Percentiles rank a stretch among this genome's conserved stretches.
Conservation (phyloP, 2,888 invertebrate species). For the Lacanobia oleracea region DNA sequence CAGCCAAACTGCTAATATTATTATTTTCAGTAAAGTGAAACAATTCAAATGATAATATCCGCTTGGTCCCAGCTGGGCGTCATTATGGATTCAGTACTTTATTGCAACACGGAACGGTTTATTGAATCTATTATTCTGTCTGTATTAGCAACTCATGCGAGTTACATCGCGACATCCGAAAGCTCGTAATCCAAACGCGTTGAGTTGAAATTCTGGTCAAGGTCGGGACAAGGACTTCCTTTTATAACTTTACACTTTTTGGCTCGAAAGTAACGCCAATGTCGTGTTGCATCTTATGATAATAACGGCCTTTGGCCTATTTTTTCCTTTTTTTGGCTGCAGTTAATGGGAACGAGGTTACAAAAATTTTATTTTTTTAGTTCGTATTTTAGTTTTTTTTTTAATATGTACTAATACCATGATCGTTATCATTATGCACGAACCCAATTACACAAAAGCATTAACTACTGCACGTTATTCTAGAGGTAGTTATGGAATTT, state of each 20-base stretch:
- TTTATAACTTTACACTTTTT: slow-evolving; percentile 53
- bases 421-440: background rate
- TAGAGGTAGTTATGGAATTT: background rate
- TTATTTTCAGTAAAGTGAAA: background rate
- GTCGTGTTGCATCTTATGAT: slow-evolving; percentile 43
- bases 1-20: background rate
- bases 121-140: slow-evolving; percentile 35
- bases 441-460: background rate
- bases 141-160: slow-evolving; percentile 40
- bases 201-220: slow-evolving; percentile 61
- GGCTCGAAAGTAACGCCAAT: slow-evolving; percentile 41
- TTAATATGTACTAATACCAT: background rate
- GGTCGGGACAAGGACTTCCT: slow-evolving; percentile 63
- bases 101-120: slow-evolving; percentile 23
- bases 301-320: slow-evolving; percentile 44
- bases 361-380: background rate
- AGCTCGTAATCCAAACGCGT: slow-evolving; percentile 41
- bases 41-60: background rate
- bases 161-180: slow-evolving; percentile 18
- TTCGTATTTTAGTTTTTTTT: background rate
- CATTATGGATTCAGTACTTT: slow-evolving; percentile 13
- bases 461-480: background rate
- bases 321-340: slow-evolving; percentile 37
- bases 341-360: slow-evolving; percentile 22
- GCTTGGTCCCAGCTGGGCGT: slow-evolving; percentile 28